Base-by-base conservation (phyloP, 2,888 invertebrate genomes). In the Bombyx huttoni region DNA sequence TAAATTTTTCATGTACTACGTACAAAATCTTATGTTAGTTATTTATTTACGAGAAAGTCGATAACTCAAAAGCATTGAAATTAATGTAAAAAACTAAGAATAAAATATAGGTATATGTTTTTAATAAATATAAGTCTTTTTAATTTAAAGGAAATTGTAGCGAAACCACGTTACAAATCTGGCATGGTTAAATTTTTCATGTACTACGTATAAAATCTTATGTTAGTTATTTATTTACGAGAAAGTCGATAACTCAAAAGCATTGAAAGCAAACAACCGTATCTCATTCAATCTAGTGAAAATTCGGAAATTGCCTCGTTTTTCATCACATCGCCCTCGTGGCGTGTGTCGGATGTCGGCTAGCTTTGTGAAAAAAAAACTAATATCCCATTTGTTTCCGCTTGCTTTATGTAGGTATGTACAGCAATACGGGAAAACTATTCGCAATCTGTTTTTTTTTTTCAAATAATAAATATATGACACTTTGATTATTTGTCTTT, bases 321-420 rank as follows among this genome's bases (percentile, higher is more conserved):
- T 83, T 81, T 77, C 81, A 75, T 77, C 67, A 78, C 75, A 79
- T 83, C 81, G 76, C 83, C 63, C 67, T 67, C 72, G 61, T 69
- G 67, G 65, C 62, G 60, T 59, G 65, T 65, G 70, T 61, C 75
- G 79, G 78, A 78, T 67, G 73, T 67, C 60, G 71, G 70, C 75
- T 73, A 72, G 75, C 74, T 72, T 73, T 68, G 72, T 70, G 75
- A 79, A 78, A 79, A 24, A n/a, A 24, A 84, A 85, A 83, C 81
- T 84, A 84, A 83, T 83, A 81, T 79, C 77, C 82, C 73, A 81
- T 79, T 77, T 73, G 75, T 79, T 75, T 75, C 75, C 76, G 75
- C 74, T 74, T 75, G 59, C 65, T 61, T 62, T 65, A 63, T 63
- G 61, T 63, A 62, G 54, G 53, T 62, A 61, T 51, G 51, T 55